These are phyloP conservation scores for Bubo scandiacus DNA, from an alignment of 2,113 vertebrate species.

Conservation along the genomic window DNA sequence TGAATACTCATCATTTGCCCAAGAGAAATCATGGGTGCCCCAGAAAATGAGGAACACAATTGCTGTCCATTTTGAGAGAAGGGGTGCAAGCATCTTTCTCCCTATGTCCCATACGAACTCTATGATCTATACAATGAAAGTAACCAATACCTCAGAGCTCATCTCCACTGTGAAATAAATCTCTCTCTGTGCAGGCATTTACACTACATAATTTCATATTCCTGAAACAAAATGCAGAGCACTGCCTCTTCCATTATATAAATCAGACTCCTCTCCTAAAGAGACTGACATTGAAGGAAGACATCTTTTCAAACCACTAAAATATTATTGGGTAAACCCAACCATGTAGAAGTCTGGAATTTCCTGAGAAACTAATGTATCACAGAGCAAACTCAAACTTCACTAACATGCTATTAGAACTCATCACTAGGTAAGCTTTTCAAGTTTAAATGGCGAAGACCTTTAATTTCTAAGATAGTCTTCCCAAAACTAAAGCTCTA, in stretches of 20 bases:
- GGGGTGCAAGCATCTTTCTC: not conserved
- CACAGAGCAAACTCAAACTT: not conserved
- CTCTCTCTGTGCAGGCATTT: not conserved
- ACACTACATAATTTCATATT: not conserved
- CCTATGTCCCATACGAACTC: not conserved
- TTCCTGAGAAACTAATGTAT: not conserved
- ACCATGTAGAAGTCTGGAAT: not conserved
- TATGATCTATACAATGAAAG: not conserved
- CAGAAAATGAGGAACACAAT: not conserved
- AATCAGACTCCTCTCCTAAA: not conserved
- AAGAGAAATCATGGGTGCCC: not conserved
- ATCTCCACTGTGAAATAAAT: not conserved
- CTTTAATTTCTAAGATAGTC: not conserved
- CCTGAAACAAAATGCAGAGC: not conserved
- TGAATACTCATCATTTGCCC: not conserved
- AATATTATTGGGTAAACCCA: not conserved
- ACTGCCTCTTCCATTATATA: not conserved
- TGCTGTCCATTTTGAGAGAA: not conserved
- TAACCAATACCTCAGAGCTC: not conserved
- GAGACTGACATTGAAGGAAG: not conserved
- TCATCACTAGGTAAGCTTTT: not conserved
- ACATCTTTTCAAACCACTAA: not conserved
- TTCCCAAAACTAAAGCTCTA: not conserved
- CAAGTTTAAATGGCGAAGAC: not conserved
- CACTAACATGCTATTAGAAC: fast-evolving